Evolutionary conservation across 2,888 invertebrate species (phyloP), one percentile per base, ranked within the genome.

Genomic region (Acanthosoma haemorrhoidale): DNA sequence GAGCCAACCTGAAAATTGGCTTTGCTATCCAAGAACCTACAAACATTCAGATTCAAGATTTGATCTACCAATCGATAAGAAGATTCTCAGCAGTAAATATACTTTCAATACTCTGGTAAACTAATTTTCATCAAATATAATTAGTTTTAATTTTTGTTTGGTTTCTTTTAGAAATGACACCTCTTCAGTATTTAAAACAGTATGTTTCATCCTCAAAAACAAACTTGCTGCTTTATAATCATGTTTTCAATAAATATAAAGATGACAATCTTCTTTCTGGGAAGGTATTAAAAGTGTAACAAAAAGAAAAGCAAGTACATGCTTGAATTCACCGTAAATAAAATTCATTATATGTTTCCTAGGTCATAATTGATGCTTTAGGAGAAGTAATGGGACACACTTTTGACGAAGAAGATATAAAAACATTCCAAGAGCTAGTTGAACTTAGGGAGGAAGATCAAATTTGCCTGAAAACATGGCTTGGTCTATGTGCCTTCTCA

Each of bases 401-500:
- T 31, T 79, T 90, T 70, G 81, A 81, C 0, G 76, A 79, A 8
- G 79, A 83, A 1, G 85, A 88, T 75, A 80, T 80, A 2, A 76
- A 74, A 1, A 78, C 81, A 57, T 84, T 87, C 73, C 79, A 79
- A 58, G 74, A 75, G 1, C 76, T 85, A 25, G 81, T 88, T 76
- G 82, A 82, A 21, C 87, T 86, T 85, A 77, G 80, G 0, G 81
- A 80, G 0, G 83, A 76, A 3, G 81, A 83, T 29, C 79, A 82
- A 0, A 77, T 88, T 57, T 86, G 88, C 76, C 92, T 90, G 78
- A 84, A 89, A 21, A 86, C 86, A 0, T 92, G 91, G 88, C 90
- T 90, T 76, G 91, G 92, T 0, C 80, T 93, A 38, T 88, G 89
- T 74, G 90, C 91, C 0, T 82, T 89, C 68, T 87, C 88, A 73